Base-by-base conservation (phyloP, 2,888 invertebrate species). In the Ophraella communa region DNA sequence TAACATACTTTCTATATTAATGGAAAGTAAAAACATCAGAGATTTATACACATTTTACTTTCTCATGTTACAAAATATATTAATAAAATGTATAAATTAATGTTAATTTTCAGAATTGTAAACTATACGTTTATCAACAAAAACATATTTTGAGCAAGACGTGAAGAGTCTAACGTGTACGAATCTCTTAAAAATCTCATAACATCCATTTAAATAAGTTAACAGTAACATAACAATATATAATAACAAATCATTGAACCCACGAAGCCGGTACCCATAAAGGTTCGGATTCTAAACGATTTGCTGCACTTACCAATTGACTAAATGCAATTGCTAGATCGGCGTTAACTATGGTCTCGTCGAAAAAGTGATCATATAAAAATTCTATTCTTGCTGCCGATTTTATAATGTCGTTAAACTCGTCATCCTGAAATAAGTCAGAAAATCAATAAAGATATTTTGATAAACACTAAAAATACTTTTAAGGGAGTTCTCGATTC, bases 261-360 rank as follows among this genome's bases (percentile, higher is more conserved):
- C 97, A 97, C 5, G 92, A 91, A 39, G 94, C 91, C 27, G 98
- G 98, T 39, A 97, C 96, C 98, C 98, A 98, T 14, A 95, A 87
- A 0, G 97, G 95, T 78, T 97, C 95, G 0, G 91, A 91, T 83
- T 98, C 96, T 24, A 96, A 89, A 73, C 91, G 87, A 84, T 93
- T 91, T 30, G 93, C 91, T 47, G 91, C 88, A 74, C 89, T 88
- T 61, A 95, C 86, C 18, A 98, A 87, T 77, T 94, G 92, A 74
- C 94, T 91, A 74, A 97, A 92, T 18, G 97, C 94, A 64, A 87
- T 86, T 0, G 92, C 88, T 64, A 98, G 84, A 77, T 97, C 94
- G 27, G 91, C 94, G 79, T 98, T 98, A n/a, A 95, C 87, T 57
- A 98, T 92, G 73, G 90, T 90, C 77, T 93, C 93, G 83, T 98